These are phyloP conservation scores for Dynastes grantii DNA, from an alignment of 2,888 invertebrate genomes.

Conservation along the genomic window DNA sequence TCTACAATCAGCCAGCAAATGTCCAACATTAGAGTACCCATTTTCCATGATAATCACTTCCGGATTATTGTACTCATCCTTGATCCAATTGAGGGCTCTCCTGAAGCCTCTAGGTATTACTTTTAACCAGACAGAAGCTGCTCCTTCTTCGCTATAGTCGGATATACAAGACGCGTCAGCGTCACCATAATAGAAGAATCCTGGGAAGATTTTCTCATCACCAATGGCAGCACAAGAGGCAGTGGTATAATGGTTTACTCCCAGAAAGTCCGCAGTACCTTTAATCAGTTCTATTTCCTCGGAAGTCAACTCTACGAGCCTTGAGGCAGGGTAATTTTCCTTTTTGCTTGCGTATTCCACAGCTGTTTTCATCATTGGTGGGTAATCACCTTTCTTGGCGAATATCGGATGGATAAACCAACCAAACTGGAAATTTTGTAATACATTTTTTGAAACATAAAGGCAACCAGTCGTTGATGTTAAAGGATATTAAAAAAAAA, in stretches of 20 bases:
- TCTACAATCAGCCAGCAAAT: slow-evolving; percentile 70
- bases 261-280: slow-evolving; percentile 77
- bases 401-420: slow-evolving; percentile 81
- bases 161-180: slow-evolving; percentile 66
- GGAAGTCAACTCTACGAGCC: slow-evolving; percentile 70
- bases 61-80: slow-evolving; percentile 70
- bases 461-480: no score
- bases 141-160: slow-evolving; percentile 72
- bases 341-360: not conserved
- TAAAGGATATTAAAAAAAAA: not conserved
- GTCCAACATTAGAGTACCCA: slow-evolving; percentile 73
- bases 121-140: slow-evolving; percentile 73
- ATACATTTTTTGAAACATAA: no score
- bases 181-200: slow-evolving; percentile 42
- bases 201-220: slow-evolving; percentile 44
- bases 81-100: slow-evolving; percentile 73
- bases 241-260: slow-evolving; percentile 78
- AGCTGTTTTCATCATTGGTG: slow-evolving; percentile 66
- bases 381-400: slow-evolving; percentile 77
- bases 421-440: slow-evolving; percentile 71
- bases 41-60: slow-evolving; percentile 76
- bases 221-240: slow-evolving; percentile 64
- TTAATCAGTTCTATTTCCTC: slow-evolving; percentile 69
- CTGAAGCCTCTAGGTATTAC: slow-evolving; percentile 76
- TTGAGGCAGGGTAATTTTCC: slow-evolving; percentile 69